phyloP scores from a whole-genome alignment of 2,113 vertebrate genomes.

The Strigops habroptila region DNA sequence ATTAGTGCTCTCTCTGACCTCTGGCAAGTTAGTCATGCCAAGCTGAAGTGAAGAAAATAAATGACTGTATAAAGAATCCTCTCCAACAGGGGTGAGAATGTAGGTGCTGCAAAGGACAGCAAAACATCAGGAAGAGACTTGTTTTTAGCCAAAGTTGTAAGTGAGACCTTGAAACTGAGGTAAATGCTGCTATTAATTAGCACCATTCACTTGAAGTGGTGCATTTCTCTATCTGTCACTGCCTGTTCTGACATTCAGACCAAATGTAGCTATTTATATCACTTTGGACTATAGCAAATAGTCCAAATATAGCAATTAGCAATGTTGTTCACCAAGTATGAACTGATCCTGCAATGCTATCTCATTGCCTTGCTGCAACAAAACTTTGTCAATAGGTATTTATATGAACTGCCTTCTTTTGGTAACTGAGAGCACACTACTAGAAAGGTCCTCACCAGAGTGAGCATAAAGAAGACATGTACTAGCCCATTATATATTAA shows the following conservation, averaged over 20 bases:
- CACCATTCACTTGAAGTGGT: not conserved
- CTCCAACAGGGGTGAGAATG: not conserved
- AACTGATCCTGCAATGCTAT: not conserved
- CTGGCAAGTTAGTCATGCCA: not conserved
- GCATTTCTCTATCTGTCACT: not conserved
- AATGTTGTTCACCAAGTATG: not conserved
- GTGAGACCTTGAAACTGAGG: not conserved
- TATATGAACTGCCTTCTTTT: not conserved
- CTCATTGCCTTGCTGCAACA: not conserved
- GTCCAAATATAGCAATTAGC: not conserved
- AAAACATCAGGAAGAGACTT: not conserved
- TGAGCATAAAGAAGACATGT: not conserved
- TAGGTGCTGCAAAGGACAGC: not conserved
- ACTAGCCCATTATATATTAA: not conserved
- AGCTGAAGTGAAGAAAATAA: not conserved
- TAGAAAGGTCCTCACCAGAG: not conserved
- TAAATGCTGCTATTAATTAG: not conserved
- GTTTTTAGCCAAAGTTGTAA: not conserved
- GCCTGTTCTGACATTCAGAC: not conserved
- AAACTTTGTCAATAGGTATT: not conserved
- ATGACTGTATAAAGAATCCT: not conserved
- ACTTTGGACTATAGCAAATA: not conserved
- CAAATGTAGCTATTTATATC: not conserved
- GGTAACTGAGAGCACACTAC: not conserved
- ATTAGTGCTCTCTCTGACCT: not conserved